Evolutionary conservation across 2,113 vertebrate genomes (phyloP).

Genomic region (Thamnophis sirtalis): DNA sequence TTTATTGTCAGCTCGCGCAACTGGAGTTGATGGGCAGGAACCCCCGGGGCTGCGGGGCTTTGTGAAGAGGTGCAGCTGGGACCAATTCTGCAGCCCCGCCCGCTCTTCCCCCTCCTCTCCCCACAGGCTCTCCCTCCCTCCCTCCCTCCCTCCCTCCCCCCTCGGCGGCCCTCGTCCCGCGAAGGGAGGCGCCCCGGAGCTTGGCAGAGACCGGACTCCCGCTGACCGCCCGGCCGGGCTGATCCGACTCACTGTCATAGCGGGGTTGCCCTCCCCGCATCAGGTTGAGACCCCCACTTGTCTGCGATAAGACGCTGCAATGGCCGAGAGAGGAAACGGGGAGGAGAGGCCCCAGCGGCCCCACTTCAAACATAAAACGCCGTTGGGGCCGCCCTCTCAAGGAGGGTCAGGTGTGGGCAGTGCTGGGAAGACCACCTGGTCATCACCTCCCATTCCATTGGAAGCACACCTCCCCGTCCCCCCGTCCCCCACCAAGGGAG

Average conservation of each 20-base stretch:
- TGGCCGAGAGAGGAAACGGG: not conserved
- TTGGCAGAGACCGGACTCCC: not conserved
- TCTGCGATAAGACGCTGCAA: not conserved
- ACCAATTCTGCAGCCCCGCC: not conserved
- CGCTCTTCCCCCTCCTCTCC: too few species aligned
- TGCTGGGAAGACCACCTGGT: not conserved
- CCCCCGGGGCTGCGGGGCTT: slow-evolving; percentile 8
- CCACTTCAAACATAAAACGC: not conserved
- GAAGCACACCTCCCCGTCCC: not conserved
- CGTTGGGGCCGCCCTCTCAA: not conserved
- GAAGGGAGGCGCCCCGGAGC: not conserved
- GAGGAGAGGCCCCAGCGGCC: not conserved
- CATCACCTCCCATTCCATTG: not conserved
- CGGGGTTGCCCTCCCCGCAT: too few species aligned
- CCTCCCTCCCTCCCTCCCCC: not conserved
- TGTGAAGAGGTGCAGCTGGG: slow-evolving; percentile 29
- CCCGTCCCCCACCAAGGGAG: not conserved
- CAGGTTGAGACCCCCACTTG: not conserved
- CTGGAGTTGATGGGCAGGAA: not conserved
- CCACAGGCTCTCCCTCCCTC: too few species aligned
- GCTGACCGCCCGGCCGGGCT: not conserved
- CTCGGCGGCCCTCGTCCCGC: not conserved
- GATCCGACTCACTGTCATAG: too few species aligned
- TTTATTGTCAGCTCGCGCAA: slow-evolving; percentile 19
- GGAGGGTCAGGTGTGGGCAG: not conserved